These are phyloP conservation scores for Pantala flavescens DNA, from an alignment of 1,140 invertebrate species.

Conservation along the genomic window DNA sequence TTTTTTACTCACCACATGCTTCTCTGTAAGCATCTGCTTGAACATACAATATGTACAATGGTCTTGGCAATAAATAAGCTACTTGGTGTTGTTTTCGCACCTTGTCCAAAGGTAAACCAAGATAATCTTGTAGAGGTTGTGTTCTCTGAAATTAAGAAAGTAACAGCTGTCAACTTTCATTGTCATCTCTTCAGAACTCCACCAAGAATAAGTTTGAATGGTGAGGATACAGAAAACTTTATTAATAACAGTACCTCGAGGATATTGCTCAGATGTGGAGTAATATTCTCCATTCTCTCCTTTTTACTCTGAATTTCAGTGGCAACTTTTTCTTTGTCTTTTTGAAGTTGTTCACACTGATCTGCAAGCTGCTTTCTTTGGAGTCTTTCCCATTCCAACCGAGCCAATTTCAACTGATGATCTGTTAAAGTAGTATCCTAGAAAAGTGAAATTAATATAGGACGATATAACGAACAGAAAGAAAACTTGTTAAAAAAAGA, in stretches of 20 bases:
- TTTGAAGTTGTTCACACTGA: conserved; percentile 62
- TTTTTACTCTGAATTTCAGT: conserved; percentile 69
- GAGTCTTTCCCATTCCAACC: conserved; percentile 85
- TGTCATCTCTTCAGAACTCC: not conserved
- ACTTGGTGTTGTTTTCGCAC: conserved; percentile 60
- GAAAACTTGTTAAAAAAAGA: conserved; percentile 18
- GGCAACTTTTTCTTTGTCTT: conserved; percentile 62
- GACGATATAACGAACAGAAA: conserved; percentile 24
- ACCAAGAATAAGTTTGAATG: not conserved
- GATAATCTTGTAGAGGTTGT: conserved; percentile 79
- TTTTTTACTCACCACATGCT: conserved; percentile 47
- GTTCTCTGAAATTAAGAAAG: conserved; percentile 27
- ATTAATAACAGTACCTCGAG: conserved; percentile 43
- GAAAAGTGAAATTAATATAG: conserved; percentile 27
- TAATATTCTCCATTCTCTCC: conserved; percentile 66
- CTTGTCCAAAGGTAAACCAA: conserved; percentile 69
- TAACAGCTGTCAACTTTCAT: not conserved
- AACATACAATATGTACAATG: conserved; percentile 80
- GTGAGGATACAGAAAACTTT: not conserved
- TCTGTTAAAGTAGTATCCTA: conserved; percentile 55
- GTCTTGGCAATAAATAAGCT: conserved; percentile 64
- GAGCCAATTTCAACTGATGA: conserved; percentile 74
- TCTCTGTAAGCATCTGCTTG: conserved; percentile 75
- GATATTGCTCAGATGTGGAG: conserved; percentile 63
- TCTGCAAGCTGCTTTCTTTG: conserved; percentile 73